Conservation (phyloP, 2,888 invertebrate species). For the Pristionchus entomophagus region DNA sequence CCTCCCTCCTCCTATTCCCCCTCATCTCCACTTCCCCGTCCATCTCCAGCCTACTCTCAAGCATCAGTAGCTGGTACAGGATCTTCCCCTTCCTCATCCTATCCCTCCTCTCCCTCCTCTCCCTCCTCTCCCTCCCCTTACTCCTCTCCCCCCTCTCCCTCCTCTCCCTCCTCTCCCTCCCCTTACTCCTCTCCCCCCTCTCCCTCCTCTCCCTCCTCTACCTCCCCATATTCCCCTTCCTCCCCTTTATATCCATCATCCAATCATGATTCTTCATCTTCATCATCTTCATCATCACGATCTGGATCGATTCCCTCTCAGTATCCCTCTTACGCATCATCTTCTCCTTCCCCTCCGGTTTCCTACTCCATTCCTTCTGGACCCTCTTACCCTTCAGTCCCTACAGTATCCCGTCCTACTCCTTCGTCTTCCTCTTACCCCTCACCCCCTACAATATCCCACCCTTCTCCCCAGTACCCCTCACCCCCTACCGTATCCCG, state of each 20-base stretch:
- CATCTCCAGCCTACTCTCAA: neutral
- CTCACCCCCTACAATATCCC: neutral
- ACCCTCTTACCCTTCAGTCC: neutral
- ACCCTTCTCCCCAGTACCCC: neutral
- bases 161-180: neutral
- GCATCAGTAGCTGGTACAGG: neutral
- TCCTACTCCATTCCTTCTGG: neutral
- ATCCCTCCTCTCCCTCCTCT: neutral
- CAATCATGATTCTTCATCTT: neutral
- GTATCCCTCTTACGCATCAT: neutral
- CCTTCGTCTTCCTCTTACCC: neutral
- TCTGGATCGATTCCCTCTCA: neutral
- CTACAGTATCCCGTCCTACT: too few relatives aligned
- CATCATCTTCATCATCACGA: neutral
- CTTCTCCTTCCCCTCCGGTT: neutral
- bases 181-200: neutral
- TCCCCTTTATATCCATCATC: neutral
- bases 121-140: neutral
- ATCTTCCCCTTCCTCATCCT: neutral
- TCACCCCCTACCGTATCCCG: neutral
- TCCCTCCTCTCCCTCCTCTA: neutral
- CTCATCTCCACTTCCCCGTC: neutral
- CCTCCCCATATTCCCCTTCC: neutral
- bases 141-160: neutral
- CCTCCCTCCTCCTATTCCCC: neutral